phyloP scores from a whole-genome alignment of 2,113 vertebrate genomes.

The Brevimyrus niger region DNA sequence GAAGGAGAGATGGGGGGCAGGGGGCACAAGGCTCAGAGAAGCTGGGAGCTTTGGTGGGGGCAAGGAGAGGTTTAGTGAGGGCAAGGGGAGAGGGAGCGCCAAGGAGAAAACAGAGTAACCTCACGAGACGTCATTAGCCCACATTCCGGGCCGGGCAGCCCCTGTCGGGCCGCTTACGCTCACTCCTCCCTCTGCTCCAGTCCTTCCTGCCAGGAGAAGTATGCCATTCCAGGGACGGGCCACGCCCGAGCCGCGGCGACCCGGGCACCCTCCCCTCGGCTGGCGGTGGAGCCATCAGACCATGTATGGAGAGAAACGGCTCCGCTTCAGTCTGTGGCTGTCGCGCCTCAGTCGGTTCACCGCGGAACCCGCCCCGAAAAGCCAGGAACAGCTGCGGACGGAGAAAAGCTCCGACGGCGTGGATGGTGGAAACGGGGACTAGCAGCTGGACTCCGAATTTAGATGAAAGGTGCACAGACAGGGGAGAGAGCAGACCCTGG shows the following conservation, averaged over 20 bases:
- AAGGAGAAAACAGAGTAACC: not conserved
- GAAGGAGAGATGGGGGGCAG: not conserved
- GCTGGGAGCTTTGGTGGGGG: not conserved
- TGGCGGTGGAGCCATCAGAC: constrained; percentile 54
- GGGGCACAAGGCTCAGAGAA: not conserved
- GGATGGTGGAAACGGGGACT: constrained; percentile 25
- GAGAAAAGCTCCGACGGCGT: not conserved
- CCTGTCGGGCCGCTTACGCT: not conserved
- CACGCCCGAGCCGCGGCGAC: constrained; percentile 56
- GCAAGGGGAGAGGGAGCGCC: not conserved
- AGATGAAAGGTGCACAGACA: not conserved
- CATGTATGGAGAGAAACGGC: constrained; percentile 64
- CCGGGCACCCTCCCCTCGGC: constrained; percentile 54
- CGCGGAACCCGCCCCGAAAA: constrained; percentile 44
- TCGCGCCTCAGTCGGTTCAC: constrained; percentile 39
- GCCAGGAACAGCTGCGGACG: constrained; percentile 47
- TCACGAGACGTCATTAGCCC: constrained; percentile 6
- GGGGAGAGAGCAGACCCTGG: constrained; percentile 7
- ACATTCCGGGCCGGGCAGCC: not conserved
- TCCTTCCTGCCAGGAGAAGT: not conserved
- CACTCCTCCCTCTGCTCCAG: constrained; percentile 22
- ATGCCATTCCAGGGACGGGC: constrained; percentile 17
- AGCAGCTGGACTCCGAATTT: not conserved
- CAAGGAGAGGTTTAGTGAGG: not conserved
- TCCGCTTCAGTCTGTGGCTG: constrained; percentile 48